These are phyloP conservation scores for Aplochiton taeniatus DNA, from an alignment of 2,797 vertebrate genomes.

Conservation along the genomic window DNA sequence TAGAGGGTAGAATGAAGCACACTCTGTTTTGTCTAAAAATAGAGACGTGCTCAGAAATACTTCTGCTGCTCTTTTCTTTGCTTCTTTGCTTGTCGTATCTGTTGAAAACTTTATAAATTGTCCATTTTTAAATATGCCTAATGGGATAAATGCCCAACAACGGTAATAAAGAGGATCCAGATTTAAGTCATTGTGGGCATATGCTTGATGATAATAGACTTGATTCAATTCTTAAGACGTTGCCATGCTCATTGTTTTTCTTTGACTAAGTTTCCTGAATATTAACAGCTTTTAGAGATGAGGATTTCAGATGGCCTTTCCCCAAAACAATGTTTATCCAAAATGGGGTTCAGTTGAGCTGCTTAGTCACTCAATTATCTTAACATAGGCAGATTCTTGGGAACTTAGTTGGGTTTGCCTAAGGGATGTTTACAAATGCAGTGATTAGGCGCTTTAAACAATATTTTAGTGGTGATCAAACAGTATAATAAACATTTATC, in stretches of 20 bases:
- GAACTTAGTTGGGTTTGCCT: neutral
- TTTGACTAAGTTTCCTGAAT: too few relatives aligned
- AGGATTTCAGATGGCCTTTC: slow-evolving; percentile 15
- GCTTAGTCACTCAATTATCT: slow-evolving; percentile 25
- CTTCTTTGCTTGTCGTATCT: neutral
- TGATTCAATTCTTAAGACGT: too few relatives aligned
- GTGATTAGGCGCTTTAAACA: neutral
- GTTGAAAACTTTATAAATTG: too few relatives aligned
- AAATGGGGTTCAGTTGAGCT: slow-evolving; percentile 19
- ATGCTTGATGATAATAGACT: too few relatives aligned
- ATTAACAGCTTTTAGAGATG: slow-evolving; percentile 2
- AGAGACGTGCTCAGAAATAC: slow-evolving; percentile 7
- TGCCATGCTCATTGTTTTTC: too few relatives aligned
- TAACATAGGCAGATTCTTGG: neutral
- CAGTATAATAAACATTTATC: neutral
- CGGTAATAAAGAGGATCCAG: too few relatives aligned
- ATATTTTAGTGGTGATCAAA: neutral
- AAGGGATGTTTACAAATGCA: slow-evolving; percentile 1
- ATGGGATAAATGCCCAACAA: too few relatives aligned
- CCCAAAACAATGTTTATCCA: slow-evolving; percentile 43
- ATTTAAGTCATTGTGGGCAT: too few relatives aligned
- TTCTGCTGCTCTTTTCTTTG: neutral
- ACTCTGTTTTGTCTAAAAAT: slow-evolving; percentile 41
- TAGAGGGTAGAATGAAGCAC: slow-evolving; percentile 61
- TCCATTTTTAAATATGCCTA: too few relatives aligned